Evolutionary conservation across 2,888 invertebrate genomes (phyloP).

Genomic region (Harpagoxenus sublaevis): DNA sequence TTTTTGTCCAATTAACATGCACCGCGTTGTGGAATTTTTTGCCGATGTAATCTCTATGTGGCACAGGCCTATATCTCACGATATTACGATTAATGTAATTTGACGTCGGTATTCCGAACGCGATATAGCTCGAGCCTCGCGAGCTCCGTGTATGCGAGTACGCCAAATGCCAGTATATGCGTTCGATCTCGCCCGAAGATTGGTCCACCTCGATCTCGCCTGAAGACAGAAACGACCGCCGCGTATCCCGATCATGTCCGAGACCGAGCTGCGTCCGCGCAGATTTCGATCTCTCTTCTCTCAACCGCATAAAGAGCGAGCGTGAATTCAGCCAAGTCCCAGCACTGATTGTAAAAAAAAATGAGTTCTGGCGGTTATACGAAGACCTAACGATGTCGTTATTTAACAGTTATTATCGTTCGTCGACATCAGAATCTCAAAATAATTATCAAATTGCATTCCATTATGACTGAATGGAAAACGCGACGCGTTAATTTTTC

Average conservation of each 20-base stretch:
- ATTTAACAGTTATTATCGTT: constrained; percentile 34
- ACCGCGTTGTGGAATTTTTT: constrained; percentile 76
- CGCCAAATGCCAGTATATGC: constrained; percentile 17
- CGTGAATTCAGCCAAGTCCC: constrained; percentile 47
- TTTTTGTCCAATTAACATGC: constrained; percentile 81
- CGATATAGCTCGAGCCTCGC: constrained; percentile 51
- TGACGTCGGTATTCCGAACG: constrained; percentile 73
- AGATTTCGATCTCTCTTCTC: constrained; percentile 28
- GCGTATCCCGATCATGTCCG: constrained; percentile 39
- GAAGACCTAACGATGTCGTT: background rate
- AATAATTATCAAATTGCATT: constrained; percentile 36
- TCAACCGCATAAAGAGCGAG: constrained; percentile 8
- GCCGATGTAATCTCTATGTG: constrained; percentile 70
- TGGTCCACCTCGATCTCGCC: constrained; percentile 40
- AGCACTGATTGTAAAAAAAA: constrained; percentile 44
- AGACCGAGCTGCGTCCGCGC: background rate
- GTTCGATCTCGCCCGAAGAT: constrained; percentile 43
- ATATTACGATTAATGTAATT: constrained; percentile 80
- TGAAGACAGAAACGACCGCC: constrained; percentile 29
- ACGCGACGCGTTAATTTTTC: background rate
- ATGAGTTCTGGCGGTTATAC: constrained; percentile 8
- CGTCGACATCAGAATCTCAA: background rate
- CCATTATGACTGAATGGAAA: background rate
- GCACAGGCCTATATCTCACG: constrained; percentile 65
- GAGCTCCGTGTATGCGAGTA: constrained; percentile 27